Evolutionary conservation across 2,888 invertebrate genomes (phyloP), one percentile per base, ranked within the genome.

Genomic region (Patella ulyssiponensis): DNA sequence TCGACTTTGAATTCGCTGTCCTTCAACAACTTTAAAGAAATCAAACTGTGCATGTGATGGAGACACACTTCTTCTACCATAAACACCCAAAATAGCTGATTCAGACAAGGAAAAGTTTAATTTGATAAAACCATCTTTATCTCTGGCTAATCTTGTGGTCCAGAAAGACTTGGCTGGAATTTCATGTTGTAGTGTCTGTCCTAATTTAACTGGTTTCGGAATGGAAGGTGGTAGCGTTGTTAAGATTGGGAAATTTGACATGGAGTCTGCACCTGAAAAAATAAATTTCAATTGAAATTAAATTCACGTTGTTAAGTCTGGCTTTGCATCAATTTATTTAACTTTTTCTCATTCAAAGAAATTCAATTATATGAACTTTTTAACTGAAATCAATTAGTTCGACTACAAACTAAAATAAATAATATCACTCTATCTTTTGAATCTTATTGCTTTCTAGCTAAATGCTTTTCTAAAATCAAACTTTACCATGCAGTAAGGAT

Each of bases 31-130:
- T 93, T 98, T 97, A 90, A 98, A 94, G 89, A 98, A 96, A 92
- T 99, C 98, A 92, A 98, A 98, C 91, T 98, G 97, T 53, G 98
- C 98, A 90, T 98, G 97, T 3, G 98, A 97, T 4, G 99, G 99
- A 77, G 98, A 93, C 70, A 97, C 96, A 91, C 98, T 98, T 87
- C 97, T 94, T 85, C 98, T 94, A 2, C 97, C 98, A 91, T 99
- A 98, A 20, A 99, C 96, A 69, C 98, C 99, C 91, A 99, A 81
- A 71, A 91, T 88, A 9, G 92, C 91, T 71, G 87, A 83, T 15
- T 83, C 84, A 7, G 91, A 88, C 44, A 92, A 80, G 92, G 95
- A 95, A 92, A 98, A 96, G 92, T 98, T 97, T 92, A 98, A 98
- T 91, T 96, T 96, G 75, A 98, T 96, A 92, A 97, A 97, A 72